These are phyloP conservation scores for Forpus xanthops DNA, from an alignment of 2,797 vertebrate species.

Conservation along the genomic window DNA sequence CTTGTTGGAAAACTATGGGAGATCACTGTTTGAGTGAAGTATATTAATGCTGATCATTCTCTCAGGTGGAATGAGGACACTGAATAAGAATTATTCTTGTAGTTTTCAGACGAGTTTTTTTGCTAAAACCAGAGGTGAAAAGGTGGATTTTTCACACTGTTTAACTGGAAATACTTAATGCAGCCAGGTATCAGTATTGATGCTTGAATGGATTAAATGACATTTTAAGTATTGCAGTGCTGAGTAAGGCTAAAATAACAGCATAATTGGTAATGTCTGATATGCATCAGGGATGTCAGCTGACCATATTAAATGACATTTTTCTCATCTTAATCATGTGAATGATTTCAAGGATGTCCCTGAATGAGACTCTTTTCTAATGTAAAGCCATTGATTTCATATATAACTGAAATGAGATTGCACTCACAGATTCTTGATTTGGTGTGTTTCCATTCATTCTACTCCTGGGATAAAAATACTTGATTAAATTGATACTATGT, in stretches of 20 bases:
- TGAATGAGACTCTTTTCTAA: neutral
- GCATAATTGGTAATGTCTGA: neutral
- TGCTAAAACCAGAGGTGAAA: neutral
- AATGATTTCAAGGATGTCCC: neutral
- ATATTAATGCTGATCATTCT: slow-evolving; percentile 15
- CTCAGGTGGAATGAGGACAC: neutral
- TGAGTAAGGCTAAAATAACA: neutral
- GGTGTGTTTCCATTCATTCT: neutral
- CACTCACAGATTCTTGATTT: neutral
- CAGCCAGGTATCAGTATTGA: neutral
- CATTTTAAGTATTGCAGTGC: neutral
- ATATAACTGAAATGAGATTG: neutral
- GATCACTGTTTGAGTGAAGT: slow-evolving; percentile 12
- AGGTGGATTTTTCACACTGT: neutral
- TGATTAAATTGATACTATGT: neutral
- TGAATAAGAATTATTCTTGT: neutral
- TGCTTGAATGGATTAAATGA: neutral
- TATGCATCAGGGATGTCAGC: neutral
- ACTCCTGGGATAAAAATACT: neutral
- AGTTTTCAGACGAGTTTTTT: slow-evolving; percentile 8
- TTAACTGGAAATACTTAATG: neutral
- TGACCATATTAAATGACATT: neutral
- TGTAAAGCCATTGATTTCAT: neutral
- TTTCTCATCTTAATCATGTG: neutral
- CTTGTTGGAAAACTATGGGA: slow-evolving; percentile 23